Percentiles rank a stretch among this genome's conserved stretches.
These are phyloP conservation scores for Diglossa brunneiventris DNA, from an alignment of 2,113 vertebrate species.

Conservation along the genomic window DNA sequence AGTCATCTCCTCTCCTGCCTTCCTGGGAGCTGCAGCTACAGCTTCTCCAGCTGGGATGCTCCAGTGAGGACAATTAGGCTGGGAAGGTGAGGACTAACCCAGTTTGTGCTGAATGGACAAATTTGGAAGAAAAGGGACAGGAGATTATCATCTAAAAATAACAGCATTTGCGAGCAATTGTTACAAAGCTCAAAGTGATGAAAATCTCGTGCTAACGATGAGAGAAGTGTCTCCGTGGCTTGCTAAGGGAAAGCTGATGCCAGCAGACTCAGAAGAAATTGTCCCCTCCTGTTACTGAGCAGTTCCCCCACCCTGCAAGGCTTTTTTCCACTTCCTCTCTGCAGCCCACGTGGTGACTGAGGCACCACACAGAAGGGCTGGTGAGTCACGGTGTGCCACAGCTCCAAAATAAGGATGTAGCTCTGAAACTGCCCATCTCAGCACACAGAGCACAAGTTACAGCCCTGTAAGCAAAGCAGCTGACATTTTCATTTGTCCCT, in stretches of 20 bases:
- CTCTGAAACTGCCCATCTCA: slow-evolving; percentile 25
- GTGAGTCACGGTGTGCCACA: slow-evolving; percentile 28
- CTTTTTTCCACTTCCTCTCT: slow-evolving; percentile 1
- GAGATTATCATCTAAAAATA: not conserved
- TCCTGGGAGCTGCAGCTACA: not conserved
- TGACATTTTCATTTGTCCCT: not conserved
- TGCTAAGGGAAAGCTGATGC: not conserved
- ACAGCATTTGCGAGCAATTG: not conserved
- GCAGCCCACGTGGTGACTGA: not conserved
- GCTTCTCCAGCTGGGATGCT: not conserved
- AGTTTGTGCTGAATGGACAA: not conserved
- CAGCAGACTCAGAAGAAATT: not conserved
- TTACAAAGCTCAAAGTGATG: not conserved
- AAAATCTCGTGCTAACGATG: not conserved
- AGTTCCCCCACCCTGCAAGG: not conserved
- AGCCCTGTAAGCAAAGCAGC: not conserved
- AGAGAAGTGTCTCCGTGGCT: not conserved
- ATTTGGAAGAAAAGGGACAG: not conserved
- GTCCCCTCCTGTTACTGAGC: not conserved
- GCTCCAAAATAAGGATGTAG: slow-evolving; percentile 18
- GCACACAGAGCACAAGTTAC: not conserved
- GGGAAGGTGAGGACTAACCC: not conserved
- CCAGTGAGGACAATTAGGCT: not conserved
- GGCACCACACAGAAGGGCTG: not conserved
- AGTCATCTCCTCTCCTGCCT: not conserved